These are phyloP conservation scores for Heteronetta atricapilla DNA, from an alignment of 2,113 vertebrate species.

Conservation along the genomic window DNA sequence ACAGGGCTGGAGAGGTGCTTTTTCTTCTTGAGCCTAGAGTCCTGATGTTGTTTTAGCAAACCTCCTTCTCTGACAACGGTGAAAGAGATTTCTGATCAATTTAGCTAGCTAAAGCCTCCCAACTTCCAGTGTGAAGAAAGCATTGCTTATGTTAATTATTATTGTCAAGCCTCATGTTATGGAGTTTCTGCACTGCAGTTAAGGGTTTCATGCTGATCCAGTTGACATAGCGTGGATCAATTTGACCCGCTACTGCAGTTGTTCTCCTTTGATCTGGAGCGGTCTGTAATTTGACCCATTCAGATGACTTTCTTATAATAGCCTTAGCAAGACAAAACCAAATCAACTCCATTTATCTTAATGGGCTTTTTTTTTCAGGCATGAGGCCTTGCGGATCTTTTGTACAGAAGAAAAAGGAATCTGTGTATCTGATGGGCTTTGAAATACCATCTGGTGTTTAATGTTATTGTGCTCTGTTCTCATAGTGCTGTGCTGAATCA, in stretches of 20 bases:
- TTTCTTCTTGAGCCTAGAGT: not conserved
- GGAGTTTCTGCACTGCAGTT: constrained; percentile 52
- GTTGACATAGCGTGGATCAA: constrained; percentile 72
- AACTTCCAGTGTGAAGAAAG: constrained; percentile 26
- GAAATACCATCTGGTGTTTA: constrained; percentile 81
- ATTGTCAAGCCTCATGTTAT: constrained; percentile 18
- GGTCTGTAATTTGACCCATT: constrained; percentile 76
- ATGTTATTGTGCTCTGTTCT: constrained; percentile 74
- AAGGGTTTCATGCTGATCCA: constrained; percentile 74
- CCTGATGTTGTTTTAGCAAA: not conserved
- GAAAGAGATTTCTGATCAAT: not conserved
- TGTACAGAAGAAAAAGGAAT: constrained; percentile 73
- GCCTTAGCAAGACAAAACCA: constrained; percentile 75
- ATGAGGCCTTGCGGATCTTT: constrained; percentile 71
- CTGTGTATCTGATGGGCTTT: constrained; percentile 78
- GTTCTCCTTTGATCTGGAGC: constrained; percentile 73
- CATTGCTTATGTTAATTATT: constrained; percentile 51
- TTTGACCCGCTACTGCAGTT: constrained; percentile 65
- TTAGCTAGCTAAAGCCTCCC: not conserved
- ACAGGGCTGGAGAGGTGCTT: not conserved
- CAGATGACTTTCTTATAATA: constrained; percentile 74
- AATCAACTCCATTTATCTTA: constrained; percentile 81
- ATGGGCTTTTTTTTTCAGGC: constrained; percentile 60
- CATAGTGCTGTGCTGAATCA: constrained; percentile 66
- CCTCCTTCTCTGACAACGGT: not conserved